Base-by-base conservation (phyloP, 2,113 vertebrate genomes). In the Thunnus thynnus region DNA sequence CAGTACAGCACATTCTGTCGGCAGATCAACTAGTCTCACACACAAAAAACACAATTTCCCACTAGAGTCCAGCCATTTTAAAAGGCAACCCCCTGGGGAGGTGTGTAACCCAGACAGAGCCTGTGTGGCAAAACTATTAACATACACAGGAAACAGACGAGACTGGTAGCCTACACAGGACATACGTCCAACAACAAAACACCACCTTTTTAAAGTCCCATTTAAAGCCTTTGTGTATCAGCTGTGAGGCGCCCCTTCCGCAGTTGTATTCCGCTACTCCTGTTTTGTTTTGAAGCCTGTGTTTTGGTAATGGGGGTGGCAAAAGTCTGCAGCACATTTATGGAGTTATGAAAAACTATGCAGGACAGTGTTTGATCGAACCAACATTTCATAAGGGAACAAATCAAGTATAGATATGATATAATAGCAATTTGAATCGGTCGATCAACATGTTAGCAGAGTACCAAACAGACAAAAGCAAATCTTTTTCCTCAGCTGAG, bases 91-190 rank as follows among this genome's bases (percentile, higher is more conserved):
- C 89, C 89, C 79, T 3, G 22, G 87, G 68, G 90, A 86, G 79
- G 69, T 36, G 46, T 67, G 68, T 68, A 82, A 91, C 75, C 76
- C 86, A 92, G 90, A 89, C 90, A 86, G 71, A 87, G 80, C 52
- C 68, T 63, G 58, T 79, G 85, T 84, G 80, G 88, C 83, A 87
- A 87, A 73, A 41, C 76, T 64, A 68, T 85, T 86, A 89, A 86
- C 88, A 80, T 88, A 83, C 80, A 91, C 92, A 93, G 93, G 92
- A 94, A 94, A 81, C 90, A 86, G 93, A 70, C 88, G 72, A 92
- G 91, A 94, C 93, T 78, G 69, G 87, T 71, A 78, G 91, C 88
- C 89, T 61, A 73, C 84, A 92, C 89, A 88, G 91, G 90, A 94
- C 89, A 91, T 80, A 76, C 48, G 52, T 80, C 83, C 84, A 83